These are phyloP conservation scores for Campoplex capitator DNA, from an alignment of 2,888 invertebrate species.

Conservation along the genomic window DNA sequence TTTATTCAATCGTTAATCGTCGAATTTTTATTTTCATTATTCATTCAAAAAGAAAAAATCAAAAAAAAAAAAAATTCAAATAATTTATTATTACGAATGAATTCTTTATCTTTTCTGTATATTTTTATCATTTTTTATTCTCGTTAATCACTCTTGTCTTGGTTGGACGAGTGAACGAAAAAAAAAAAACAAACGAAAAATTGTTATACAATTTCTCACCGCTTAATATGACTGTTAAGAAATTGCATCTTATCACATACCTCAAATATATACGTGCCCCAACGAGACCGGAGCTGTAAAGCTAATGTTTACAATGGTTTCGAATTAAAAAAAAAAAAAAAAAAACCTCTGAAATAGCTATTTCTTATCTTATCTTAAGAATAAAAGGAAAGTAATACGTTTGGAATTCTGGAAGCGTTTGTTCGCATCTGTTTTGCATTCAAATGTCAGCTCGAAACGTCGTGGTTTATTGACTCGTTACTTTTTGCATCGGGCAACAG, in stretches of 20 bases:
- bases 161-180: too few relatives aligned
- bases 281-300: not conserved
- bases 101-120: too few relatives aligned
- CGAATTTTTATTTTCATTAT: not conserved
- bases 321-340: not conserved
- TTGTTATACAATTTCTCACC: not conserved
- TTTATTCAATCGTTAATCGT: not conserved
- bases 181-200: not conserved
- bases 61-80: too few relatives aligned
- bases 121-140: not conserved
- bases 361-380: not conserved
- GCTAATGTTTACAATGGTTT: not conserved
- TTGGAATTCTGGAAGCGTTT: not conserved
- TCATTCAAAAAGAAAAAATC: not conserved
- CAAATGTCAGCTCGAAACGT: not conserved
- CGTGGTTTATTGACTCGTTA: not conserved
- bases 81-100: not conserved
- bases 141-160: not conserved
- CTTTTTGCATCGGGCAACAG: not conserved
- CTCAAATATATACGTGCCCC: not conserved
- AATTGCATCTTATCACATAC: conserved; percentile 4
- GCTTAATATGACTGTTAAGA: not conserved
- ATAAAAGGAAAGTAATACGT: not conserved
- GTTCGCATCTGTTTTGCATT: not conserved
- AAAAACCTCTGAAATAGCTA: not conserved